Evolutionary conservation across 2,113 vertebrate species (phyloP).

Genomic region (Notechis scutatus): DNA sequence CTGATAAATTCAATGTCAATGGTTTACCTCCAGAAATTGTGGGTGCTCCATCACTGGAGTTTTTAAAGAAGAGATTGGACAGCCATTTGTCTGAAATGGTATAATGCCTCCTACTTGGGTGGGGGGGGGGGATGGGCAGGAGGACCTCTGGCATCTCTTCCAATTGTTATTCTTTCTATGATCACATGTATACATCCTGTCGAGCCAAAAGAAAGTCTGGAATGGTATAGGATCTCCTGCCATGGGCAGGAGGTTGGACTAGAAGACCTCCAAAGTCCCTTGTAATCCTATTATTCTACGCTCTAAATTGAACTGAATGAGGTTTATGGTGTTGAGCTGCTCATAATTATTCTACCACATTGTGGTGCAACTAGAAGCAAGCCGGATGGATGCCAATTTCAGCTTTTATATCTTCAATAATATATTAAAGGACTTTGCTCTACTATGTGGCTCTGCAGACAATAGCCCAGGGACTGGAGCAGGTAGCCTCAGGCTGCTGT

Average conservation of each 20-base stretch:
- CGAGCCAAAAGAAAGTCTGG: background rate
- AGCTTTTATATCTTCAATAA: background rate
- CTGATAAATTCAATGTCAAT: background rate
- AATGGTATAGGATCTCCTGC: background rate
- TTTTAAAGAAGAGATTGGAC: too few relatives aligned
- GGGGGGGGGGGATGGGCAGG: too few relatives aligned
- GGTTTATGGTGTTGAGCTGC: background rate
- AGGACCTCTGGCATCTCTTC: background rate
- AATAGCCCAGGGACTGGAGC: background rate
- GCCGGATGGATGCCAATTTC: background rate
- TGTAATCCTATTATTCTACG: background rate
- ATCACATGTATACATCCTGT: background rate
- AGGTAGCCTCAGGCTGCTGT: background rate
- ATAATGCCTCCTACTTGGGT: background rate
- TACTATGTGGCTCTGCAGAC: background rate
- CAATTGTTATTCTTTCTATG: background rate
- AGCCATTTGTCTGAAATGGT: background rate
- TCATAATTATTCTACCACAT: background rate
- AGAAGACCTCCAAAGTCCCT: background rate
- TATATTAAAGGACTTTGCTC: background rate
- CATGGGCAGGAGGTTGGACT: background rate
- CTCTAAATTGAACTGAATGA: background rate
- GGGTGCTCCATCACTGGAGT: too few relatives aligned
- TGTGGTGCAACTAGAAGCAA: background rate
- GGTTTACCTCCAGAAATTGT: background rate